phyloP scores from a whole-genome alignment of 2,888 invertebrate genomes.

The Latheticus oryzae region DNA sequence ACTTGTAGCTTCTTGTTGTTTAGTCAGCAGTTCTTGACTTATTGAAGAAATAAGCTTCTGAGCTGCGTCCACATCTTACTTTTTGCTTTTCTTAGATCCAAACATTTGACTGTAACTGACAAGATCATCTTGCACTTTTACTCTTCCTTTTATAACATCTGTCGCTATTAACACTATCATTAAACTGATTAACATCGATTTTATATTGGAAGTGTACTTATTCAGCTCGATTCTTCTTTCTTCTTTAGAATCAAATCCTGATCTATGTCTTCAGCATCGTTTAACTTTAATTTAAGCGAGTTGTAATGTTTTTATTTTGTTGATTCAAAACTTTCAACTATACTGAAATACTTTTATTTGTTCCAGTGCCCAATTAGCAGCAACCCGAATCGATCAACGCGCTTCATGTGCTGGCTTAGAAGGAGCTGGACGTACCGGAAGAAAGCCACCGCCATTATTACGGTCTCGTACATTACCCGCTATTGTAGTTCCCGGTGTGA shows the following conservation, averaged over 20 bases:
- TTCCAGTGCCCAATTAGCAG: slow-evolving; percentile 61
- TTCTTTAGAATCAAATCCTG: slow-evolving; percentile 16
- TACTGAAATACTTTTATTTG: too few relatives aligned
- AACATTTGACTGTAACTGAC: too few relatives aligned
- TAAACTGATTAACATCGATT: slow-evolving; percentile 20
- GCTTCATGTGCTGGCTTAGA: slow-evolving; percentile 70
- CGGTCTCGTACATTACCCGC: slow-evolving; percentile 89
- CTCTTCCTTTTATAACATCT: too few relatives aligned
- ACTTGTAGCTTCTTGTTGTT: not conserved
- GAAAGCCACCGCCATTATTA: slow-evolving; percentile 75
- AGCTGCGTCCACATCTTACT: slow-evolving; percentile 43
- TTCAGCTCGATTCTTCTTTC: slow-evolving; percentile 21
- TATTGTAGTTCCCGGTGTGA: slow-evolving; percentile 87
- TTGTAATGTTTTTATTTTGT: slow-evolving; percentile 24
- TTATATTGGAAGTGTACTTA: slow-evolving; percentile 15
- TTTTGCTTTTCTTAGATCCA: slow-evolving; percentile 48
- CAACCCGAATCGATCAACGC: slow-evolving; percentile 66
- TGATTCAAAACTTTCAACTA: not conserved
- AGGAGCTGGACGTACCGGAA: slow-evolving; percentile 65
- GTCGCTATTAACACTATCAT: slow-evolving; percentile 10
- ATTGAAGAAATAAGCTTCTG: slow-evolving; percentile 47
- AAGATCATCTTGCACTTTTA: too few relatives aligned
- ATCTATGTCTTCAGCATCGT: slow-evolving; percentile 13
- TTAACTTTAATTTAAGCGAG: slow-evolving; percentile 5
- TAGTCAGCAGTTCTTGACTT: slow-evolving; percentile 47